These are phyloP conservation scores for Ptychochromis oligacanthus DNA, from an alignment of 2,113 vertebrate species.

Conservation along the genomic window DNA sequence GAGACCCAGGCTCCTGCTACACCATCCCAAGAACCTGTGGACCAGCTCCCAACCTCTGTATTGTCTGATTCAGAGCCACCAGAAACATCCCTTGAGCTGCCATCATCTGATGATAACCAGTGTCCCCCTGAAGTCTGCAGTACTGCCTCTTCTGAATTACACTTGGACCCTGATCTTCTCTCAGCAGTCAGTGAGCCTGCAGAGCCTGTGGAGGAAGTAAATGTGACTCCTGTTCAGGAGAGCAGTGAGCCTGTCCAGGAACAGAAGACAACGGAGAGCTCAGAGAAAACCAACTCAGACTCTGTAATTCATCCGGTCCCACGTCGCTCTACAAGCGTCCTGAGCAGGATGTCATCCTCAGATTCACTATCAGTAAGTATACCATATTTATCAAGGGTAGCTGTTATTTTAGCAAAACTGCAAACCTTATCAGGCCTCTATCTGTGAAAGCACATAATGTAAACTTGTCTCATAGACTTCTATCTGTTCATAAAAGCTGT, in stretches of 20 bases:
- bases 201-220: constrained; percentile 8
- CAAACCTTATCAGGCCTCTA: background rate
- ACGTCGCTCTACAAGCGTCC: constrained; percentile 41
- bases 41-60: background rate
- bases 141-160: background rate
- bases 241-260: background rate
- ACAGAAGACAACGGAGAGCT: background rate
- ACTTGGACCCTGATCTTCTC: background rate
- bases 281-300: background rate
- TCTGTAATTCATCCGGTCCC: background rate
- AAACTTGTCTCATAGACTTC: background rate
- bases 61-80: constrained; percentile 7
- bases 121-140: background rate
- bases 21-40: background rate
- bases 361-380: constrained; percentile 71
- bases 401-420: background rate
- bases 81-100: background rate
- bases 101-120: background rate
- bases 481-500: background rate
- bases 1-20: constrained; percentile 41
- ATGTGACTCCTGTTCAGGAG: background rate
- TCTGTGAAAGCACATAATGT: background rate
- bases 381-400: background rate
- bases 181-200: background rate
- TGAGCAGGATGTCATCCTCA: constrained; percentile 48